Conservation (phyloP, 2,113 vertebrate species). For the Ornithorhynchus anatinus region DNA sequence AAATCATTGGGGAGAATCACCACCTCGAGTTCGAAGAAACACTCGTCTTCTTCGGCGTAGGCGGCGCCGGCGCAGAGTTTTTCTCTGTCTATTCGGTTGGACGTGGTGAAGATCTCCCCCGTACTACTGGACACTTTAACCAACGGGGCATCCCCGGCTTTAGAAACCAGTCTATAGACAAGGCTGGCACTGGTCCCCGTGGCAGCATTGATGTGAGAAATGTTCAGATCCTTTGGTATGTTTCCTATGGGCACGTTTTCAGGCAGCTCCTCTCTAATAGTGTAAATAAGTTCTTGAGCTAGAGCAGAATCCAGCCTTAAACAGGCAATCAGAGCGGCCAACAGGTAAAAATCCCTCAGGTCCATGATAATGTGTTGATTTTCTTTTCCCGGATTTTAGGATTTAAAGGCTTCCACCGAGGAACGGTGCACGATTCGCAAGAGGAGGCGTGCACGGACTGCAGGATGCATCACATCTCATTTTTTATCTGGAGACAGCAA, state of each 20-base stretch:
- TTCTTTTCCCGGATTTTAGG: slow-evolving; percentile 74
- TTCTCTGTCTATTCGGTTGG: slow-evolving; percentile 95
- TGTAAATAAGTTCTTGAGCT: slow-evolving; percentile 98
- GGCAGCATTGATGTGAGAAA: slow-evolving; percentile 95
- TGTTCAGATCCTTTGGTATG: slow-evolving; percentile 99
- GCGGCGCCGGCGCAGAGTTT: slow-evolving; percentile 93
- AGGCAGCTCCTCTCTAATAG: slow-evolving; percentile 97
- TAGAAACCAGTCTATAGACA: slow-evolving; percentile 97
- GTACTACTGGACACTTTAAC: slow-evolving; percentile 96
- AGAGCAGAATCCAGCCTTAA: slow-evolving; percentile 95
- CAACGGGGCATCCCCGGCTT: slow-evolving; percentile 95
- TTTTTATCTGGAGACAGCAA: slow-evolving; percentile 80
- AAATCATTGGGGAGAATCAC: slow-evolving; percentile 98
- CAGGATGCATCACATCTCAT: slow-evolving; percentile 82
- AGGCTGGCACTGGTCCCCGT: slow-evolving; percentile 92
- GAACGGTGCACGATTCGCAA: slow-evolving; percentile 67
- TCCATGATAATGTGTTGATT: slow-evolving; percentile 89
- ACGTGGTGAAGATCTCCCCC: slow-evolving; percentile 96
- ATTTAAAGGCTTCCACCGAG: slow-evolving; percentile 74
- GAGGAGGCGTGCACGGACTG: slow-evolving; percentile 77
- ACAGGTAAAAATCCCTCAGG: slow-evolving; percentile 99
- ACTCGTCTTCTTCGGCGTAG: slow-evolving; percentile 91
- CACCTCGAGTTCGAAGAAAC: slow-evolving; percentile 98
- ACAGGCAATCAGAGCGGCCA: slow-evolving; percentile 92
- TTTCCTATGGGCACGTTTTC: slow-evolving; percentile 99